phyloP scores from a whole-genome alignment of 2,888 invertebrate genomes.

The Tanytarsus gracilentus region DNA sequence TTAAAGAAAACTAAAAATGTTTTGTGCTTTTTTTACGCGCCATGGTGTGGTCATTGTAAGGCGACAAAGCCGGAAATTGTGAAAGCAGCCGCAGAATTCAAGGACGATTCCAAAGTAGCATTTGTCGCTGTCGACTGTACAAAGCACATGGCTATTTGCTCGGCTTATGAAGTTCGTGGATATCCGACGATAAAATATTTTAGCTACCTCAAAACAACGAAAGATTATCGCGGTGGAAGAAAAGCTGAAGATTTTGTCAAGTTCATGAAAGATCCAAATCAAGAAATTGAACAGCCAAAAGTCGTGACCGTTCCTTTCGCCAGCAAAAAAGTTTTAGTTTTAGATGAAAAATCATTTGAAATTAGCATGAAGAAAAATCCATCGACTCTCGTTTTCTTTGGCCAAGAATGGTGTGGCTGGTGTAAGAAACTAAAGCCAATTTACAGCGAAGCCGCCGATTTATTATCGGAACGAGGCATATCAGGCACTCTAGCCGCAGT shows the following conservation, averaged over 20 bases:
- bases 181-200: slow-evolving; percentile 84
- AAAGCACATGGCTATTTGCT: slow-evolving; percentile 54
- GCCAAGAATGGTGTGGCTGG: slow-evolving; percentile 59
- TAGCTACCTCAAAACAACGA: slow-evolving; percentile 61
- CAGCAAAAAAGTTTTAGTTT: slow-evolving; percentile 45
- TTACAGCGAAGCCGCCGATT: slow-evolving; percentile 14
- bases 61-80: slow-evolving; percentile 74
- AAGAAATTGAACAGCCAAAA: slow-evolving; percentile 34
- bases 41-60: slow-evolving; percentile 91
- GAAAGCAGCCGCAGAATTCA: slow-evolving; percentile 62
- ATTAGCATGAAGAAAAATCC: slow-evolving; percentile 45
- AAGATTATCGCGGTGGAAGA: slow-evolving; percentile 64
- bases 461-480: slow-evolving; percentile 38
- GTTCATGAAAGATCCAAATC: slow-evolving; percentile 49
- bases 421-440: slow-evolving; percentile 50
- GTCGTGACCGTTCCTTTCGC: slow-evolving; percentile 43
- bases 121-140: slow-evolving; percentile 81
- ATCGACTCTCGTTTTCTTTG: slow-evolving; percentile 6
- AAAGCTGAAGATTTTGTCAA: slow-evolving; percentile 60
- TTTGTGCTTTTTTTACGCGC: slow-evolving; percentile 85
- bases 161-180: slow-evolving; percentile 61
- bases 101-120: slow-evolving; percentile 65
- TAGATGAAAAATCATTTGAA: slow-evolving; percentile 54
- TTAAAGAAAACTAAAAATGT: slow-evolving; percentile 80
- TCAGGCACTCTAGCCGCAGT: slow-evolving; percentile 46